A percentile compares a stretch with the other conserved stretches of the same genome.
These are phyloP conservation scores for Oryzias celebensis DNA, from an alignment of 2,113 vertebrate genomes.

Conservation along the genomic window DNA sequence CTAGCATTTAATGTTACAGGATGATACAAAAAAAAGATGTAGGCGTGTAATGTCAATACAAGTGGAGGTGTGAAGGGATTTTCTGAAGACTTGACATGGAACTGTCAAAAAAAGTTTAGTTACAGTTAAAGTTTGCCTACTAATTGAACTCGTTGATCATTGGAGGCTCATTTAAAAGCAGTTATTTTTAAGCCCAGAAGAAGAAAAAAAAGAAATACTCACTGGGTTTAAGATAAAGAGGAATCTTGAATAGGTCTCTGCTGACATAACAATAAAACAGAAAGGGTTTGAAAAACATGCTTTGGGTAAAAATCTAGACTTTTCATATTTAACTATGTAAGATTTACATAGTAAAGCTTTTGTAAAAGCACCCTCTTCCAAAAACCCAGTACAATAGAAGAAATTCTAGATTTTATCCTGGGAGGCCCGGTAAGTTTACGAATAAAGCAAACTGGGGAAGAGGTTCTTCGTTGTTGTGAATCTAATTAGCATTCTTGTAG, in stretches of 20 bases:
- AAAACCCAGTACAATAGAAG: slow-evolving; percentile 45
- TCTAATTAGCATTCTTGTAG: slow-evolving; percentile 56
- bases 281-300: slow-evolving; percentile 3
- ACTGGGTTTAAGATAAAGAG: slow-evolving; percentile 15
- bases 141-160: slow-evolving; percentile 46
- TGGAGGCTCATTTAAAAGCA: slow-evolving; percentile 55
- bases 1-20: too few relatives aligned
- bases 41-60: too few relatives aligned
- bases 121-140: too few relatives aligned
- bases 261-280: not conserved
- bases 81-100: too few relatives aligned
- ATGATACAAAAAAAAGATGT: too few relatives aligned
- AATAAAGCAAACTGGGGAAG: slow-evolving; percentile 35
- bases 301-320: slow-evolving; percentile 15
- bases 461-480: slow-evolving; percentile 37
- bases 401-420: slow-evolving; percentile 17
- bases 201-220: slow-evolving; percentile 31
- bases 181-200: slow-evolving; percentile 10
- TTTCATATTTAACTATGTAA: slow-evolving; percentile 15
- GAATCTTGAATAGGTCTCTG: not conserved
- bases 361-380: slow-evolving; percentile 21
- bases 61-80: too few relatives aligned
- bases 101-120: too few relatives aligned
- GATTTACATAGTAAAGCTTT: not conserved
- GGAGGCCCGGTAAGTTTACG: slow-evolving; percentile 26